Conservation (phyloP, 2,797 vertebrate species). For the Microtus californicus region DNA sequence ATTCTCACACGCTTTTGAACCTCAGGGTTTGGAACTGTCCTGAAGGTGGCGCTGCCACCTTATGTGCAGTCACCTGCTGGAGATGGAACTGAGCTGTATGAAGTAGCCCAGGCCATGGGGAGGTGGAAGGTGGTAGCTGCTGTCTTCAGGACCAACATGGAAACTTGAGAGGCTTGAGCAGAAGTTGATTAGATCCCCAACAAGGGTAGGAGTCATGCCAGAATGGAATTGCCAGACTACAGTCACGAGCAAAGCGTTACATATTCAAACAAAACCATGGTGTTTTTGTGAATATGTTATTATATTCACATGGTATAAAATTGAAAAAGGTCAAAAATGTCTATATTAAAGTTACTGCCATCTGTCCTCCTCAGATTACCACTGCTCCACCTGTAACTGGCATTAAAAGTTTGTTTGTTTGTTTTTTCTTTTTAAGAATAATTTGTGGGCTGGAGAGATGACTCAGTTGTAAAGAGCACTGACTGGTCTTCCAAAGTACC, state of each 20-base stretch:
- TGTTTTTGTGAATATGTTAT: neutral
- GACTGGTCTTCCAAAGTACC: neutral
- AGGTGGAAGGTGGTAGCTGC: neutral
- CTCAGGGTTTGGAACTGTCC: neutral
- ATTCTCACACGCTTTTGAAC: constrained; percentile 10
- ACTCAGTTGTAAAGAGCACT: neutral
- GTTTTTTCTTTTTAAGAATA: constrained; percentile 30
- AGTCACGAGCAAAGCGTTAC: neutral
- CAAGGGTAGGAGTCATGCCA: neutral
- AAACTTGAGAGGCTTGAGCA: neutral
- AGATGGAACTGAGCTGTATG: neutral
- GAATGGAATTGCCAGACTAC: neutral
- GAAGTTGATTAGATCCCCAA: neutral
- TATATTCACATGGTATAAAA: neutral
- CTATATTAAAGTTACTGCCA: neutral
- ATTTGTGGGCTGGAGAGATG: neutral
- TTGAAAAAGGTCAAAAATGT: neutral
- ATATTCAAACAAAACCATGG: neutral
- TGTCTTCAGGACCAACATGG: neutral
- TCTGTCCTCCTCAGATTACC: neutral
- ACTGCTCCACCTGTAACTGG: neutral
- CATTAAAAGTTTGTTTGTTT: constrained; percentile 8
- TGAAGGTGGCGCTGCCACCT: neutral
- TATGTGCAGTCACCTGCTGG: neutral
- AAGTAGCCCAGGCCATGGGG: neutral